phyloP scores from a whole-genome alignment of 1,140 invertebrate genomes.

The Ceratosolen solmsi region DNA sequence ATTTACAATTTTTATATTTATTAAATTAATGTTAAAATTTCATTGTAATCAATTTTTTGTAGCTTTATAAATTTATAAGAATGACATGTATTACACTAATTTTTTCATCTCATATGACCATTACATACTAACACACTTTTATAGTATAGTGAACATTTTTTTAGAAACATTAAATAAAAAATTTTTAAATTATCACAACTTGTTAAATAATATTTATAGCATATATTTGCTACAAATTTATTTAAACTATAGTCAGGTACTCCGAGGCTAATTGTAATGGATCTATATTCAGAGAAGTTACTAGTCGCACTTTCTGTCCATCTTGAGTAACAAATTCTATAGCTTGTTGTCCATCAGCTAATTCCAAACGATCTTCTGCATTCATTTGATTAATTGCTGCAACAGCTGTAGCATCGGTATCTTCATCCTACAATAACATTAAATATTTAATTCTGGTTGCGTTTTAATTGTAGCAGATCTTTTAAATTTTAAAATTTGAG shows the following conservation, averaged over 20 bases:
- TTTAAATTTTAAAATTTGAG: background rate
- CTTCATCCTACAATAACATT: conserved; percentile 59
- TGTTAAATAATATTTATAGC: conserved; percentile 31
- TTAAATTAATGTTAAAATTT: conserved; percentile 36
- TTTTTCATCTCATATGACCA: conserved; percentile 6
- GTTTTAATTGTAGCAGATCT: background rate
- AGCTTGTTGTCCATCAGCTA: conserved; percentile 65
- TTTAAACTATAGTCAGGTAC: conserved; percentile 71
- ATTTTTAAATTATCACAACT: conserved; percentile 30
- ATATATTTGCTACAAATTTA: conserved; percentile 12
- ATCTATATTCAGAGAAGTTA: conserved; percentile 71
- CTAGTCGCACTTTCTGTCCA: conserved; percentile 72
- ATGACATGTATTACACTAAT: background rate
- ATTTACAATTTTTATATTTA: conserved; percentile 42
- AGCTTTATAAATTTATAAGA: conserved; percentile 18
- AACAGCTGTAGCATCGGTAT: conserved; percentile 62
- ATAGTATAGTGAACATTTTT: conserved; percentile 1
- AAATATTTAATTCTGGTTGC: background rate
- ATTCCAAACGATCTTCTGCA: conserved; percentile 56
- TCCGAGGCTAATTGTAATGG: conserved; percentile 69
- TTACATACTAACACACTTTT: background rate
- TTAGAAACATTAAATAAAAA: conserved; percentile 23
- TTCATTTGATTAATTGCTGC: conserved; percentile 65
- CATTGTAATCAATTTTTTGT: conserved; percentile 3
- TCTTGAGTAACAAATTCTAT: conserved; percentile 73